Evolutionary conservation across 2,797 vertebrate genomes (phyloP), one percentile per base, ranked within the genome.

Genomic region (Argyrosomus regius): DNA sequence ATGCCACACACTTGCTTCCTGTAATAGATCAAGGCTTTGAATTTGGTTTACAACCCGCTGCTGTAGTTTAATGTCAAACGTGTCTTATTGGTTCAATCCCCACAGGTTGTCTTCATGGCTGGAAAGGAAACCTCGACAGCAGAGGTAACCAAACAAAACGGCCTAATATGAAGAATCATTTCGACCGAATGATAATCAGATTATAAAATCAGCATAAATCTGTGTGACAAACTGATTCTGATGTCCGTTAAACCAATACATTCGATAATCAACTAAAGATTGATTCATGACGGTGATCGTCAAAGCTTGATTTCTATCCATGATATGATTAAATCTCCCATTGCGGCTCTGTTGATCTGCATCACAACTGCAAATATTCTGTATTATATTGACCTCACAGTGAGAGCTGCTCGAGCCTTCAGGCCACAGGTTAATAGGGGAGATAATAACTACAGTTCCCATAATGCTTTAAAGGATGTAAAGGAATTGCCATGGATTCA

Each of bases 121-220:
- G 87, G 91, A 92, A 57, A 20, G 3, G 69, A 62, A 82, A 81
- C 62, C 60, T 92, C 45, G 65, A 87, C 88, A 71, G 66, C 69
- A 91, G 92, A 93, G 89, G 89, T 92, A 92, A 94, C 67, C 7
- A 5, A 79, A 72, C 31, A 43, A 60, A 63, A 50, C 1, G 35
- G 13, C 45, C 65, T 43, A 1, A 71, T 54, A 8, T 6, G 3
- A 68, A 49, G 0, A 82, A 78, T 83, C 54, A 69, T 1, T 59
- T 52, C n/a, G 24, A 46, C 53, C n/a, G 1, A n/a, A 63, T 75
- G 56, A 72, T 64, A 1, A n/a, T 58, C 26, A 26, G 8, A 60
- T 68, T 16, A 66, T 46, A 12, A 39, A 12, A 80, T 80, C 31
- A 14, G 4, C 14, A n/a, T 16, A 1, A 12, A 45, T 60, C n/a